Evolutionary conservation across 2,888 invertebrate genomes (phyloP), one percentile per base, ranked within the genome.

Genomic region (Lasioglossum leucozonium): DNA sequence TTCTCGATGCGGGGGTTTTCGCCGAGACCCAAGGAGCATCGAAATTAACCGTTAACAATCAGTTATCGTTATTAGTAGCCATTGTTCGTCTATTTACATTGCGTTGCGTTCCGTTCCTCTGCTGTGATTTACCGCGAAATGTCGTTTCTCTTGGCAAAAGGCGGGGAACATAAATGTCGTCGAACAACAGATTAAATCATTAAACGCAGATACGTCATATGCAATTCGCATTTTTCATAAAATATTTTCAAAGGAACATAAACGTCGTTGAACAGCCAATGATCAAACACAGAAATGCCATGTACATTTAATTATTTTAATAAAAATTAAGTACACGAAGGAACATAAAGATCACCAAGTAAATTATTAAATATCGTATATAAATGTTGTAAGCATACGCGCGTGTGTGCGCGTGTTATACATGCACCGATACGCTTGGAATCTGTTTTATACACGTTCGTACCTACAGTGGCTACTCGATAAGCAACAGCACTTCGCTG

Each of bases 11-110:
- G 88, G 87, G 89, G 88, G 87, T 89, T 89, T 90, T 85, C 13
- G 77, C 67, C 74, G 78, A 89, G 86, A 77, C 78, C 55, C 89
- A 90, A 87, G 88, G 84, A 90, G 89, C 77, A 86, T 87, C 87
- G 89, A 87, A 83, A 77, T 82, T 73, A 80, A 86, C 73, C 82
- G 79, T 47, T 51, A 73, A 76, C 84, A 82, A 85, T 87, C 81
- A 79, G 85, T 89, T 90, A 89, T 86, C 82, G 77, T 90, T 87
- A 88, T 90, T 91, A 89, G 91, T 90, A 91, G 91, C 91, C 91
- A 88, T 91, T 89, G 84, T 91, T 90, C 75, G 71, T 80, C 77
- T 90, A 90, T 90, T 47, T 90, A 84, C 82, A 87, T 72, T 82
- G 79, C 34, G 44, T 72, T 82, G 79, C 34, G 44, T 69, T 81